Evolutionary conservation across 2,888 invertebrate species (phyloP), one percentile per base, ranked within the genome.

Genomic region (Anorthoa munda): DNA sequence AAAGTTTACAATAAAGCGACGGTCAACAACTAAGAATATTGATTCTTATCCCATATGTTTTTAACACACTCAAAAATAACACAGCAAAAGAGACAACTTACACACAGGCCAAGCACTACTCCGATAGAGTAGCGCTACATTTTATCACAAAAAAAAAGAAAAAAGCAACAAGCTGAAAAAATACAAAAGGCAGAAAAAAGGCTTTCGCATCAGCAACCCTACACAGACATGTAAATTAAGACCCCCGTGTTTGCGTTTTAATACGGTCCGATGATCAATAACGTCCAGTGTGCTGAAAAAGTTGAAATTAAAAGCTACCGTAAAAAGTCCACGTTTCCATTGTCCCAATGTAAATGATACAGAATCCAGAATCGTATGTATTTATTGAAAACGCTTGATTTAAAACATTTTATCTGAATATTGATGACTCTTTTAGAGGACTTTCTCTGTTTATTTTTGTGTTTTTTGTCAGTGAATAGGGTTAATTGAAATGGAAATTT

Each of bases 201-300:
- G n/a, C 15, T 51, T 55, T 23, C 5, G 17, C 53, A 58, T 11
- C 64, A 69, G 12, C 79, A 86, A 64, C 85, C 86, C 85, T 86
- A 76, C 61, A 74, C 58, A 78, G 76, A 75, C 75, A 90, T 90
- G 91, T 85, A 89, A 90, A 91, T 90, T 77, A 88, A 87, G 83
- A 86, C 83, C 84, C 79, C 79, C 72, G 70, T 82, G 87, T 90
- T 89, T 89, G 88, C 87, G 83, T 88, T 88, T 88, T 87, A 90
- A 89, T 87, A 87, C 88, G 86, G 83, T 84, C 87, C 87, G 86
- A 85, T 86, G 91, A 89, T 90, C 91, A 87, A 91, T 89, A 87
- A 87, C 84, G 81, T 82, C 79, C 86, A 87, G 84, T 85, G 84
- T 77, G 66, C 68, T 76, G 80, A 84, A 81, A 87, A 89, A 85